phyloP scores from a whole-genome alignment of 1,140 invertebrate species.

The Drosophila grimshawi region DNA sequence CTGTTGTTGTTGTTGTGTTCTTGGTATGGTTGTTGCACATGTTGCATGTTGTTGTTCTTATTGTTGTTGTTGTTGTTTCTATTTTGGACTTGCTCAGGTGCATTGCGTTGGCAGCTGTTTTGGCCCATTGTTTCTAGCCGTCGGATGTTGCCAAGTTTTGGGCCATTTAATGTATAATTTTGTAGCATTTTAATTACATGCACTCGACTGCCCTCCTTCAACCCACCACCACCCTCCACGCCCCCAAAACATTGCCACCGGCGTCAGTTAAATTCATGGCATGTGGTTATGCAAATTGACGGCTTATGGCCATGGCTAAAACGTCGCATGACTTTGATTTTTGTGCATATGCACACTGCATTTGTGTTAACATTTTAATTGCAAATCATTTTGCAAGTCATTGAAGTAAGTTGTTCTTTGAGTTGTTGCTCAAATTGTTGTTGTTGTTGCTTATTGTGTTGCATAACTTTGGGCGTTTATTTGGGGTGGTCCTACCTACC shows the following conservation, averaged over 20 bases:
- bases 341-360: slow-evolving; percentile 57
- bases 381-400: slow-evolving; percentile 42
- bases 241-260: background rate
- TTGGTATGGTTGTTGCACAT: too few species aligned
- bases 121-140: slow-evolving; percentile 69
- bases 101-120: slow-evolving; percentile 70
- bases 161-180: slow-evolving; percentile 80
- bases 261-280: slow-evolving; percentile 27
- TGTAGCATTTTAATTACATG: slow-evolving; percentile 74
- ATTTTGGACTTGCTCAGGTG: slow-evolving; percentile 65
- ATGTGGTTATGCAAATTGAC: slow-evolving; percentile 66
- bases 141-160: slow-evolving; percentile 75
- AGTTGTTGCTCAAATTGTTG: background rate
- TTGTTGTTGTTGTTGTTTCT: slow-evolving; percentile 30
- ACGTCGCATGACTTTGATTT: slow-evolving; percentile 65
- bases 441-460: slow-evolving; percentile 1
- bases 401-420: background rate
- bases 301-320: slow-evolving; percentile 48
- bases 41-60: slow-evolving; percentile 11
- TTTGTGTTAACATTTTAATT: slow-evolving; percentile 57
- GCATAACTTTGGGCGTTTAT: slow-evolving; percentile 25
- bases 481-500: background rate
- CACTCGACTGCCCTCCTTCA: slow-evolving; percentile 19
- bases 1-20: slow-evolving; percentile 10
- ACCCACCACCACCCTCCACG: too few species aligned